Evolutionary conservation across 2,113 vertebrate genomes (phyloP), one percentile per base, ranked within the genome.

Genomic region (Isichthys henryi): DNA sequence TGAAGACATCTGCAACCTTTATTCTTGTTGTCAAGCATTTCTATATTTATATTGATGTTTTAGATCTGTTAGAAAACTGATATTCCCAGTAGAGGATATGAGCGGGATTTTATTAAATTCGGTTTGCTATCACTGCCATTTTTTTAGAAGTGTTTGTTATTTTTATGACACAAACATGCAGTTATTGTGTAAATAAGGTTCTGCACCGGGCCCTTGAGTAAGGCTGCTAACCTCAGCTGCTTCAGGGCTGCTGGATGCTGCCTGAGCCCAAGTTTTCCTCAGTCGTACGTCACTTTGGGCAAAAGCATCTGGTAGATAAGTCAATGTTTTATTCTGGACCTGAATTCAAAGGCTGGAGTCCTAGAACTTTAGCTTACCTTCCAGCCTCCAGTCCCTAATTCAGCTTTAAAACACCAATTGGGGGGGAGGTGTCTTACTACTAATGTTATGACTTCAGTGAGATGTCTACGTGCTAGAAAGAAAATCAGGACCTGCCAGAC

Each of bases 31-130:
- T 85, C 85, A 89, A 90, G 49, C 35, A n/a, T 70, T 46, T 70
- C 87, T 52, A 83, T 90, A 90, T 50, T 66, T 27, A 90, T 52
- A 46, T 70, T 80, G 8, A 88, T 90, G 45, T 49, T 86, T 90
- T 43, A 10, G n/a, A 46, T 74, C 31, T 74, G 27, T 39, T 17
- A 77, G n/a, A 70, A 83, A 56, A 39, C 46, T 77, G 84, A 86
- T 86, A 46, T 35, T 58, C 45, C 86, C 13, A 50, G 11, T 62
- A 50, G 27, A 27, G 13, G 35, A 21, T 17, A 10, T 35, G 66
- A 74, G n/a, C 3, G 1, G 70, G 9, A 27, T 27, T 53, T 31
- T 66, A 77, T 39, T 77, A 39, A 39, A 45, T 21, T 35, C 46
- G 80, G 0, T 11, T 45, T 46, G 39, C 48, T 46, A 83, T 83